Evolutionary conservation across 1,140 invertebrate genomes (phyloP).

Genomic region (Chymomyza costata): DNA sequence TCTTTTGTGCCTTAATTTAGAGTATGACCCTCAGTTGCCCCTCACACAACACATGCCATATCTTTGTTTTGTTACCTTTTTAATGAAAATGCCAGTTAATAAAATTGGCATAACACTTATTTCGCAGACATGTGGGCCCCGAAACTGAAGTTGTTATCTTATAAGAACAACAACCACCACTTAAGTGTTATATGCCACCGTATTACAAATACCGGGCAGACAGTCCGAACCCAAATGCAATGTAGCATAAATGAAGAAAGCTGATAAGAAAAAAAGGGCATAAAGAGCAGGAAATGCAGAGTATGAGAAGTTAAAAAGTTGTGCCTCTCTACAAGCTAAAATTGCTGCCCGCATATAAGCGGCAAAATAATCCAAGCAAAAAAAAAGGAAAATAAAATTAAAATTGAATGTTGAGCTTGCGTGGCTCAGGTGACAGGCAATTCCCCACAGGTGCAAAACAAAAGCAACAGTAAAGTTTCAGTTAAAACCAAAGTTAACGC

Average conservation of each 20-base stretch:
- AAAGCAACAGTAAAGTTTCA: constrained; percentile 18
- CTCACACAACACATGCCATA: constrained; percentile 49
- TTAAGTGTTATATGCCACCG: constrained; percentile 73
- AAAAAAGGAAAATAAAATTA: constrained; percentile 42
- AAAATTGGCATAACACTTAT: constrained; percentile 60
- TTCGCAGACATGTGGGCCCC: constrained; percentile 43
- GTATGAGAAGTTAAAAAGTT: constrained; percentile 26
- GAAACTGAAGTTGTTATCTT: constrained; percentile 65
- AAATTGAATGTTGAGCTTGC: constrained; percentile 62
- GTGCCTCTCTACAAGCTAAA: constrained; percentile 14
- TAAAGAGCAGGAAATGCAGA: background rate
- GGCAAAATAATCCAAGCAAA: constrained; percentile 17
- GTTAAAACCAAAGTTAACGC: background rate
- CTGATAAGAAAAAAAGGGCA: constrained; percentile 52
- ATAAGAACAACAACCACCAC: constrained; percentile 72
- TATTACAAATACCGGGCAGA: constrained; percentile 53
- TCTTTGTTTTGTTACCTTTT: constrained; percentile 38
- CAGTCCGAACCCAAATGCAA: constrained; percentile 50
- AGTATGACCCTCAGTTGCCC: constrained; percentile 48
- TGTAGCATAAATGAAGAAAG: constrained; percentile 69
- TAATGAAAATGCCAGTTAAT: constrained; percentile 69
- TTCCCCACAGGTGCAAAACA: constrained; percentile 63
- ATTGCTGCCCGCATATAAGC: constrained; percentile 59
- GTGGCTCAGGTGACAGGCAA: constrained; percentile 55
- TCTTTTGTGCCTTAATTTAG: no score